phyloP scores from a whole-genome alignment of 2,888 invertebrate genomes.

The Himalopsyche kuldschensis region DNA sequence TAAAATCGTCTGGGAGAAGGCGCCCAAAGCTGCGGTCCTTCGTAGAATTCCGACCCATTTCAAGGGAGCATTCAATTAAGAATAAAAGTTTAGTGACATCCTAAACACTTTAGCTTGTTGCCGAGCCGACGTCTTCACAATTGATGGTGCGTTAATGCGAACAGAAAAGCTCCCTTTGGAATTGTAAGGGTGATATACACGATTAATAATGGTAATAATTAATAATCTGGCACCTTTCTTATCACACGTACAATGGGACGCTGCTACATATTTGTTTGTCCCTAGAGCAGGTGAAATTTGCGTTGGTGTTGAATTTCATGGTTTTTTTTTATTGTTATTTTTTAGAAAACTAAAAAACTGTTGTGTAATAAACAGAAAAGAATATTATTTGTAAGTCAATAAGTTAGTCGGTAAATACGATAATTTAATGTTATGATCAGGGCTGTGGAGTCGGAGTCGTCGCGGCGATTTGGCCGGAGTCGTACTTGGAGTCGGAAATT shows the following conservation, averaged over 20 bases:
- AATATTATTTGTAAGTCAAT: no score
- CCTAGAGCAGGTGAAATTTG: neutral
- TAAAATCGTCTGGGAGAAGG: neutral
- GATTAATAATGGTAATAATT: neutral
- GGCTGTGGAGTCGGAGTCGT: no score
- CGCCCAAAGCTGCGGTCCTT: constrained; percentile 27
- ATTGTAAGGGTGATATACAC: neutral
- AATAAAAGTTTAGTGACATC: constrained; percentile 39
- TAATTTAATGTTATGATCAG: no score
- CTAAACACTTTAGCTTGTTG: constrained; percentile 24
- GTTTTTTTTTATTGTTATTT: no score
- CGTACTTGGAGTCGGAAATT: no score
- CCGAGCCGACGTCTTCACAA: constrained; percentile 6
- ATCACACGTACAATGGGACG: neutral
- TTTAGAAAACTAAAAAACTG: no score
- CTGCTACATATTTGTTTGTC: neutral
- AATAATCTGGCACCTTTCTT: neutral
- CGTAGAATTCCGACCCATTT: constrained; percentile 36
- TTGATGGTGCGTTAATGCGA: neutral
- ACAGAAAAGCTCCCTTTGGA: neutral
- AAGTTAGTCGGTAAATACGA: no score
- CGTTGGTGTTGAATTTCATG: no score
- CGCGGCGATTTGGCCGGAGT: no score
- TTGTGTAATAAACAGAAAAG: no score
- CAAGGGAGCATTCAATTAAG: constrained; percentile 38